These are phyloP conservation scores for Cantharis lateralis DNA, from an alignment of 2,888 invertebrate genomes.

Conservation along the genomic window DNA sequence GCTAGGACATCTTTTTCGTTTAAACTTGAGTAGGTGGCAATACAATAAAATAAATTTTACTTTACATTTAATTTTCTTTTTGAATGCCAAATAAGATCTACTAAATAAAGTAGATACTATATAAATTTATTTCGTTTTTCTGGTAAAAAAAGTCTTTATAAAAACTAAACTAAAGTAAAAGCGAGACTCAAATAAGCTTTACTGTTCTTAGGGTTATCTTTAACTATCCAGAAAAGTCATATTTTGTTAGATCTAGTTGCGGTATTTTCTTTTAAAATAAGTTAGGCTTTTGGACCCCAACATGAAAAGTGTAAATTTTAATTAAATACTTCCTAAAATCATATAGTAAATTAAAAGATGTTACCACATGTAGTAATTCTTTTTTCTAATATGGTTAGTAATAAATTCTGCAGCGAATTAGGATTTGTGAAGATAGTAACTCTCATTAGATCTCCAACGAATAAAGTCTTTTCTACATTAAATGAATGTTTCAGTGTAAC, in stretches of 20 bases:
- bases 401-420: background rate
- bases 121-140: background rate
- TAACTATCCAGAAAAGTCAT: background rate
- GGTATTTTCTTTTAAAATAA: background rate
- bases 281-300: background rate
- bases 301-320: background rate
- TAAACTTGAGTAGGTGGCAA: background rate
- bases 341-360: background rate
- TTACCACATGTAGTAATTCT: background rate
- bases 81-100: background rate
- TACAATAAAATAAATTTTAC: background rate
- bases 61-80: background rate
- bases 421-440: background rate
- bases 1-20: background rate
- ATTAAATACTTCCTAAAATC: background rate
- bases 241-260: background rate
- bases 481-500: background rate
- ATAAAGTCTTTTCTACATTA: background rate
- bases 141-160: background rate
- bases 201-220: background rate
- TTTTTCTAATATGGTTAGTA: background rate
- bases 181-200: background rate
- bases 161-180: conserved; percentile 4
- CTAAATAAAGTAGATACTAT: background rate
- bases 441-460: background rate